phyloP scores from a whole-genome alignment of 1,140 invertebrate species.

The Cepaea nemoralis region DNA sequence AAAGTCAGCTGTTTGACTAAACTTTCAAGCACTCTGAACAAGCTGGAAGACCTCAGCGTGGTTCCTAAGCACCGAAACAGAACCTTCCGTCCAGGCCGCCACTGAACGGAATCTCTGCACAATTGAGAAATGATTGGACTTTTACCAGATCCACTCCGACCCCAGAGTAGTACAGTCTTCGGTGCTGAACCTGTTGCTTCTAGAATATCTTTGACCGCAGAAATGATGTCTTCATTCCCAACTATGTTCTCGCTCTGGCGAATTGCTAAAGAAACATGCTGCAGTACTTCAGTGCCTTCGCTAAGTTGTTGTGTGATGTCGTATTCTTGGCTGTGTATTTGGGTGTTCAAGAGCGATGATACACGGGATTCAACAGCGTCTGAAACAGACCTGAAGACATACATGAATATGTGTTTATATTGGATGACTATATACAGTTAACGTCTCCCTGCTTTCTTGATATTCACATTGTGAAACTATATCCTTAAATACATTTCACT shows the following conservation, averaged over 20 bases:
- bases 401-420: not conserved
- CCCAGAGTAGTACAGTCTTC: slow-evolving; percentile 26
- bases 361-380: slow-evolving; percentile 40
- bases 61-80: slow-evolving; percentile 42
- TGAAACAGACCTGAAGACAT: slow-evolving; percentile 26
- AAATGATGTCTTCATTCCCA: slow-evolving; percentile 16
- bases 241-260: not conserved
- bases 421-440: too few relatives aligned
- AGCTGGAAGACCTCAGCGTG: slow-evolving; percentile 39
- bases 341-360: slow-evolving; percentile 36
- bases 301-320: slow-evolving; percentile 42
- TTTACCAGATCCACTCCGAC: slow-evolving; percentile 43
- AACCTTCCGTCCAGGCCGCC: slow-evolving; percentile 34
- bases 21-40: slow-evolving; percentile 43
- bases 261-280: slow-evolving; percentile 42
- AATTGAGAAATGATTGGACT: slow-evolving; percentile 40
- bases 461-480: too few relatives aligned
- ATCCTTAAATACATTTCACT: too few relatives aligned
- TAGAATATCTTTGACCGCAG: slow-evolving; percentile 21
- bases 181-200: not conserved
- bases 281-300: slow-evolving; percentile 38
- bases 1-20: slow-evolving; percentile 42
- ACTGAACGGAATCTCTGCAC: slow-evolving; percentile 9
- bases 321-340: slow-evolving; percentile 39
- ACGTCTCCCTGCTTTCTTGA: too few relatives aligned